Evolutionary conservation across 2,888 invertebrate genomes (phyloP), one percentile per base, ranked within the genome.

Genomic region (Pyrgus malvae): DNA sequence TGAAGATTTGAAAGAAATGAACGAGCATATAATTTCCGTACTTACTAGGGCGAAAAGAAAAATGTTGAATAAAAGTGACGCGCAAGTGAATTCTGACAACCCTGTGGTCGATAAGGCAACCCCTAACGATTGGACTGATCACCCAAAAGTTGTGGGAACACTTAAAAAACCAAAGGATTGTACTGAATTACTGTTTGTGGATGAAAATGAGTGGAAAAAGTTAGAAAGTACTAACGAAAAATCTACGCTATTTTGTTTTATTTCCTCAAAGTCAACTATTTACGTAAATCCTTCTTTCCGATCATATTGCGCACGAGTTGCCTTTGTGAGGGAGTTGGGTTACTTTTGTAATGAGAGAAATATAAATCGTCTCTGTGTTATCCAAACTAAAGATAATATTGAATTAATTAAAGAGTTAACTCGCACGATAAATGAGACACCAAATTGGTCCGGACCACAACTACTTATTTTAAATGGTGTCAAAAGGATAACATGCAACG

Each of bases 311-410:
- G 53, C 53, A 45, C 45, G 38, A 45, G 53, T 11, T 45, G 45
- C 53, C 38, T 58, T 55, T 42, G 55, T 29, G 58, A 51, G 58
- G 25, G 50, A 58, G 19, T 38, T 55, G 35, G 38, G 16, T 41
- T 19, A 5, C 2, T 55, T 58, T 51, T 51, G 50, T 46, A 48
- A 33, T 38, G 53, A 45, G 37, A 45, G 44, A 53, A 44, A 44
- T 16, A 42, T 16, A n/a, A 25, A 42, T 19, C 3, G 25, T 27
- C 25, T 29, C n/a, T 44, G 17, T 17, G 29, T 44, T 44, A 44
- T 44, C 17, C 19, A 44, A 44, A 42, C 7, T 14, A 14, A 37
- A 35, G 14, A 44, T 50, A 50, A 45, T 41, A 8, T n/a, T 42
- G 7, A 14, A 41, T 7, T 53, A 54, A 38, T 48, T 46, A 21